Evolutionary conservation across 2,113 vertebrate species (phyloP), one percentile per base, ranked within the genome.

Genomic region (Lamprologus ornatipinnis): DNA sequence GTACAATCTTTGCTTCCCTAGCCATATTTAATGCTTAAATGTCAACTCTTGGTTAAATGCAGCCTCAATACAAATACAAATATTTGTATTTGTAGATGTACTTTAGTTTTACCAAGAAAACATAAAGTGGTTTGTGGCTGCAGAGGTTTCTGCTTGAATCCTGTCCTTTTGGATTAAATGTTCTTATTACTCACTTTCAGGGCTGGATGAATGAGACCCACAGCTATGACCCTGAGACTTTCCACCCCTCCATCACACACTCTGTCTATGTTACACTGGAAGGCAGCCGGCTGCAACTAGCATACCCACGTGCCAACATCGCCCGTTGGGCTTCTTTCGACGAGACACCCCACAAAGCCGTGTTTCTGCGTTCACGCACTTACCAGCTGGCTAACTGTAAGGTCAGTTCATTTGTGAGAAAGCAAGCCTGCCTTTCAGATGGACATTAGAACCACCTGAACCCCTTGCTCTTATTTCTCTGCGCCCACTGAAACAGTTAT

Each of bases 151-250:
- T 35, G 49, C 49, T 54, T 80, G 49, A 31, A 21, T 31, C 65
- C 9, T 23, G 37, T 75, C 15, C 10, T 35, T 28, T 57, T 35
- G 3, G 33, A 37, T 68, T 31, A 42, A 63, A 55, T 6, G 14
- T 4, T 23, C 8, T 12, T 31, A 37, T 37, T 40, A 10, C 87
- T 68, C 49, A 70, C 58, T 84, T 57, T n/a, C 92, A 98, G 97
- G 97, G 97, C 45, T 98, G 97, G 97, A 97, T 98, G 97, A 98
- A 97, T 87, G 96, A 97, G 88, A 95, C 97, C n/a, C 89, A 94
- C 3, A 42, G 1, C 47, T 98, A 98, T 2, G 95, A 97, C 70
- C 97, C 97, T 0, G 97, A 97, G 94, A 91, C 95, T 1, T 97
- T 96, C 91, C 97, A 97, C 86, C 95, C 96, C 0, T 97, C 96